These are phyloP conservation scores for Ariopsis seemanni DNA, from an alignment of 2,113 vertebrate species.

Conservation along the genomic window DNA sequence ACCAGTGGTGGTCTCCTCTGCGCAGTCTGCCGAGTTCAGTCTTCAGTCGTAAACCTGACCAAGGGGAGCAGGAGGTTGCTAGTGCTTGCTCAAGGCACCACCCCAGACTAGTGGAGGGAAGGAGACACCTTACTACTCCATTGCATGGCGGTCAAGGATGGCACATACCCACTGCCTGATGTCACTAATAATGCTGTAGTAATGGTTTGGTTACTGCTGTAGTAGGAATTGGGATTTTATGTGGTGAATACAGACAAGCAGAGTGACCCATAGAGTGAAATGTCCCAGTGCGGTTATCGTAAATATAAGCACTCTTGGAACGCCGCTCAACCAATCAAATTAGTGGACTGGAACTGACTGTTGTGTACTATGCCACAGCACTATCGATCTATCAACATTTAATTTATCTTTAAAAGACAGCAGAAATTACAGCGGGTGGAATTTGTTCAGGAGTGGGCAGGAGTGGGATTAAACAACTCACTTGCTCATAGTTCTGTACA, in stretches of 20 bases:
- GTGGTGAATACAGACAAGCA: not conserved
- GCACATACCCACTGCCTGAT: no score
- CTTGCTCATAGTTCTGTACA: not conserved
- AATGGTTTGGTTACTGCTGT: no score
- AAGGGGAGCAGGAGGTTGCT: no score
- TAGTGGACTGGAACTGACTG: not conserved
- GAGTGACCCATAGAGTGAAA: not conserved
- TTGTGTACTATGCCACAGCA: not conserved
- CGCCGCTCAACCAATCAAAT: not conserved
- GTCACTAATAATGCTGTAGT: no score
- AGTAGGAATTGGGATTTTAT: no score
- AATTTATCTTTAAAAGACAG: not conserved
- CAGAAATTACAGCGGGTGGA: not conserved
- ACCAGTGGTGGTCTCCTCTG: no score
- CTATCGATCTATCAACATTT: not conserved
- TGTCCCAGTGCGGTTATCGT: not conserved
- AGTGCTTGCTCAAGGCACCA: no score
- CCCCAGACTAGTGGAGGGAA: no score
- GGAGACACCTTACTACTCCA: no score
- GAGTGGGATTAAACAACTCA: not conserved
- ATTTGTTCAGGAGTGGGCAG: not conserved
- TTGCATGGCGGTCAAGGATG: no score
- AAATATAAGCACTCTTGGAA: not conserved
- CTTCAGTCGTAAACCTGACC: no score
- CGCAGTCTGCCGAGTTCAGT: no score